Conservation (phyloP, 2,113 vertebrate species). For the Pangasianodon hypophthalmus region DNA sequence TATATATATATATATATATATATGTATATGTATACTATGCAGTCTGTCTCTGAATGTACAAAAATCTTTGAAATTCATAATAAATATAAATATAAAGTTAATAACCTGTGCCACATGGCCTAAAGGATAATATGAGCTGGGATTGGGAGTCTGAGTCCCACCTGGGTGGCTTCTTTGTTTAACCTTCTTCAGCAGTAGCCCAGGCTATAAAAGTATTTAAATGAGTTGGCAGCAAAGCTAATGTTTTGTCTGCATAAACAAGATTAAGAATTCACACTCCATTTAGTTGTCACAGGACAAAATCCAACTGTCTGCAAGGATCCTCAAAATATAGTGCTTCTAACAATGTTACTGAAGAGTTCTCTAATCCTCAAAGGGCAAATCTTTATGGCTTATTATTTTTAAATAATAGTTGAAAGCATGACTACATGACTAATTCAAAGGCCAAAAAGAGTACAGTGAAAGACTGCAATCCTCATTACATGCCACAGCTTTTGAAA, state of each 20-base stretch:
- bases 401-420: neutral
- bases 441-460: neutral
- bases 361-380: neutral
- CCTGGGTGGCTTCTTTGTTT: neutral
- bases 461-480: neutral
- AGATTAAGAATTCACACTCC: neutral
- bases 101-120: neutral
- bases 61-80: neutral
- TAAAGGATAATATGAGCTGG: neutral
- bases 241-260: constrained; percentile 17
- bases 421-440: neutral
- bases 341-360: neutral
- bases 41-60: neutral
- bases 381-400: neutral
- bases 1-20: neutral
- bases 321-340: neutral
- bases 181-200: neutral
- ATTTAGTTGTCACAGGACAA: constrained; percentile 21
- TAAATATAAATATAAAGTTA: neutral
- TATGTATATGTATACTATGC: neutral
- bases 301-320: neutral
- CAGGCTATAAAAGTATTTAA: constrained; percentile 21
- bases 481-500: neutral
- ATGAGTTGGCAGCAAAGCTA: neutral
- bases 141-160: neutral